Base-by-base conservation (phyloP, 2,888 invertebrate species). In the Acanthacorydalis orientalis region DNA sequence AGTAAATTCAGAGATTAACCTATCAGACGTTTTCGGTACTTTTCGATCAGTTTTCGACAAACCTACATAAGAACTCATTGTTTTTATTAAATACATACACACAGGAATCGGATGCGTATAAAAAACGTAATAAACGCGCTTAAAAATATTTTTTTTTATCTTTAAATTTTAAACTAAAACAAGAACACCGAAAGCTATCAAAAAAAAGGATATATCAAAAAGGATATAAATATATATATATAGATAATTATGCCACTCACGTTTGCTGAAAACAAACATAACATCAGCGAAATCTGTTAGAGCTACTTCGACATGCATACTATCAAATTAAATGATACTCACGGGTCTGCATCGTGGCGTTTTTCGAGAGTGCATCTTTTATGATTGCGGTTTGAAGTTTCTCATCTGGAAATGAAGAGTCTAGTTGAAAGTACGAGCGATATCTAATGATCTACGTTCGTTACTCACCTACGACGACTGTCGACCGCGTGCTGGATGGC, bases 1-100 rank as follows among this genome's bases (percentile, higher is more conserved):
- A 0, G 73, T 68, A 62, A 67, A 76, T 7, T 68, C 64, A 2
- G 65, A 32, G 60, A 66, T 53, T 51, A 63, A 52, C 12, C 65
- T 56, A 52, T 64, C 60, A 12, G 63, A 55, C n/a, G 66, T 65
- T 55, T 59, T 58, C 31, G 65, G 65, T 55, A 64, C 62, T 11
- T 59, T 32, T 10, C 42, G 56, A 50, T 61, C 61, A 48, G 59
- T 54, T 43, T 64, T 64, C 56, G 64, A 62, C 64, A 64, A 64
- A 51, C 59, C 65, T 66, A 54, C 6, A 23, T 23, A 23, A 23
- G 23, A 23, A 23, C 23, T 23, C 23, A 23, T 6, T 4, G 2
- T 23, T 23, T 23, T 23, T 23, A 23, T 23, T 23, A 23, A 23
- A 23, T 23, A 23, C 23, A 23, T 6, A 23, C 2, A 23, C n/a